Conservation (phyloP, 1,140 invertebrate species). For the Chionoecetes opilio region DNA sequence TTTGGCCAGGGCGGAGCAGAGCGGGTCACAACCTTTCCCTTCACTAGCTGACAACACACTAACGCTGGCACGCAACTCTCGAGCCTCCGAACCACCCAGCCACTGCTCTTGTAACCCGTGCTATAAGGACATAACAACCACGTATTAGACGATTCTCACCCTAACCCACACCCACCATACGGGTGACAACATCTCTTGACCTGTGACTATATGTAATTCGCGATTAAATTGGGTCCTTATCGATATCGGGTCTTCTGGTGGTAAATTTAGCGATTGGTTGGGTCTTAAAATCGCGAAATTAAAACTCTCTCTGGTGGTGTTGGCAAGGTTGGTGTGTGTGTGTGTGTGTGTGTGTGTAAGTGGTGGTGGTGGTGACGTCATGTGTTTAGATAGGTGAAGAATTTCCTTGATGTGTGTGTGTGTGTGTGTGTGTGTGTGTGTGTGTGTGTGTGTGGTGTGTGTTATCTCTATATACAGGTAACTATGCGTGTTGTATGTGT, state of each 20-base stretch:
- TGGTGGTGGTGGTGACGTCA: slow-evolving; percentile 1
- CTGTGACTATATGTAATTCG: neutral
- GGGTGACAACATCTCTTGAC: neutral
- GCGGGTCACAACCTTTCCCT: neutral
- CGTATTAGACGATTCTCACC: neutral
- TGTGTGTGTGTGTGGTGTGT: too few relatives aligned
- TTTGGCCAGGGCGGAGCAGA: neutral
- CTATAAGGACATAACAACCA: neutral
- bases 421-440: neutral
- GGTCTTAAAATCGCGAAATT: neutral
- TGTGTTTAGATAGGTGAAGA: neutral
- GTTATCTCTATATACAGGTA: too few relatives aligned
- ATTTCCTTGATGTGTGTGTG: neutral
- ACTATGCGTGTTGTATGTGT: too few relatives aligned
- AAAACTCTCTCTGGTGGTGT: neutral
- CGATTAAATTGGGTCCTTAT: neutral
- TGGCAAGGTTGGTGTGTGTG: neutral
- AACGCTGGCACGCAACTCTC: neutral
- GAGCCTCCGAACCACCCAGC: neutral
- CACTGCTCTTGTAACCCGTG: too few relatives aligned
- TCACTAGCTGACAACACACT: neutral
- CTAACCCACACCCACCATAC: neutral
- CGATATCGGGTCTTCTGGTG: neutral
- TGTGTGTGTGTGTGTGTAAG: neutral
- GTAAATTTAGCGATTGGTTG: neutral